Evolutionary conservation across 2,797 vertebrate species (phyloP).

Genomic region (Pygocentrus nattereri): DNA sequence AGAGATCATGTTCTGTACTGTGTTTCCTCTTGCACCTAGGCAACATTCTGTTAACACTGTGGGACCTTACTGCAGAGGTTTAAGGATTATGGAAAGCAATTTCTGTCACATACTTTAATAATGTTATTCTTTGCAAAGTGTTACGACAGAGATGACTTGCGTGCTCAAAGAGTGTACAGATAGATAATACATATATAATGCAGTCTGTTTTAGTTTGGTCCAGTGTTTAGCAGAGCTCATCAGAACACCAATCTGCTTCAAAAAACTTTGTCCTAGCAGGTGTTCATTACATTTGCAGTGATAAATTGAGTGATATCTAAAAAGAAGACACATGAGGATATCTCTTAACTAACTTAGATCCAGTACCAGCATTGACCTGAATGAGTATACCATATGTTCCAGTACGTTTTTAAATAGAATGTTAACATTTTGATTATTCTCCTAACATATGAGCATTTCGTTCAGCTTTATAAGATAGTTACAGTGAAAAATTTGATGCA

Average conservation of each 20-base stretch:
- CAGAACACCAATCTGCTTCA: neutral
- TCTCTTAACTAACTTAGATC: neutral
- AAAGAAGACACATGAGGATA: neutral
- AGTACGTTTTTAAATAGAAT: neutral
- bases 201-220: too few species aligned
- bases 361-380: neutral
- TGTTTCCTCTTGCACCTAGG: conserved; percentile 17
- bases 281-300: neutral
- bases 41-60: conserved; percentile 31
- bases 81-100: neutral
- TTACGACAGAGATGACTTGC: neutral
- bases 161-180: neutral
- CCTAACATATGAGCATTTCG: too few species aligned
- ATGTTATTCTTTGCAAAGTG: neutral
- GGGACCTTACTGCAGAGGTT: conserved; percentile 31
- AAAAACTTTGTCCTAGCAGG: neutral
- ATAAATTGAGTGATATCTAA: neutral
- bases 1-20: conserved; percentile 58
- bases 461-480: neutral
- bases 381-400: neutral
- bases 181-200: too few species aligned
- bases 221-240: neutral
- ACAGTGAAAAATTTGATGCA: too few species aligned
- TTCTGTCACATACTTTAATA: neutral
- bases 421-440: neutral